A percentile compares a stretch with the other conserved stretches of the same genome.
Evolutionary conservation across 2,888 invertebrate genomes (phyloP).

Genomic region (Pantelozetes paolii): DNA sequence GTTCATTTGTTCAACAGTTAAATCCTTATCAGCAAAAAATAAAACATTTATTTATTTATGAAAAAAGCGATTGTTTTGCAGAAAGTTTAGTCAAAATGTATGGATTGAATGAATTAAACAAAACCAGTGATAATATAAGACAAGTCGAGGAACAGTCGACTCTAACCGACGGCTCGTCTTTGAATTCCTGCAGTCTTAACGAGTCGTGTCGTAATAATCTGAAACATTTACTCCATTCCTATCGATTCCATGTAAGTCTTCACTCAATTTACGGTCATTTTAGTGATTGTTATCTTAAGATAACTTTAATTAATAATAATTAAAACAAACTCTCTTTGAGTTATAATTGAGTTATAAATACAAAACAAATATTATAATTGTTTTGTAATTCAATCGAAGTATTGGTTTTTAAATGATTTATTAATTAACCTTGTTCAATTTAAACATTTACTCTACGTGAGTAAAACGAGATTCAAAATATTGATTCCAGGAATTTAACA

Average conservation of each 20-base stretch:
- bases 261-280: neutral
- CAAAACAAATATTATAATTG: no score
- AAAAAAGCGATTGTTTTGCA: neutral
- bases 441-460: no score
- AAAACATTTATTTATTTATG: neutral
- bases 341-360: no score
- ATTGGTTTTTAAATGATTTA: no score
- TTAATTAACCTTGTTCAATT: no score
- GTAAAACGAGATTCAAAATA: no score
- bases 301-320: no score
- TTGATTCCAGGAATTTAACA: no score
- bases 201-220: conserved; percentile 12
- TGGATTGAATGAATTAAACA: neutral
- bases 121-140: neutral
- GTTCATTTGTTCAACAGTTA: neutral
- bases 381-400: no score
- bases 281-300: no score
- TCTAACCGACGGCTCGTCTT: neutral
- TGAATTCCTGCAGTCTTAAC: neutral
- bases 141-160: neutral
- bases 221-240: conserved; percentile 29
- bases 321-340: no score
- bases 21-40: neutral
- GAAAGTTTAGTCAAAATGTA: neutral
- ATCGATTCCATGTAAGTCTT: conserved; percentile 23